A percentile compares a stretch with the other conserved stretches of the same genome.
phyloP scores from a whole-genome alignment of 2,113 vertebrate genomes.

The Sinocyclocheilus anophthalmus region DNA sequence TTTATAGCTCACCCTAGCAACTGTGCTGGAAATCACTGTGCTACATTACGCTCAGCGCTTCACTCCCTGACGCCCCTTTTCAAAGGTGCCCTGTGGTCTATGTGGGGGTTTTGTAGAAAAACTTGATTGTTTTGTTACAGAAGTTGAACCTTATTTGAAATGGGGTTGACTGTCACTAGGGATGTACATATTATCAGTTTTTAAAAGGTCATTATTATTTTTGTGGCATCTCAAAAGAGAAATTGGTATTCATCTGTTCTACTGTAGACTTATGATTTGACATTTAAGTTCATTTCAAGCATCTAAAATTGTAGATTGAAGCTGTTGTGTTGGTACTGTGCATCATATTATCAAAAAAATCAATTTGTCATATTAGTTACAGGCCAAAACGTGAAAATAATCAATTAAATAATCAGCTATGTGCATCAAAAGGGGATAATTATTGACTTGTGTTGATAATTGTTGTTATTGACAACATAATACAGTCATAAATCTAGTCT shows the following conservation, averaged over 20 bases:
- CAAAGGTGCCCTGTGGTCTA: background rate
- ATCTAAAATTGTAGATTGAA: background rate
- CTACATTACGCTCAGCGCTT: background rate
- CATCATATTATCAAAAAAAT: background rate
- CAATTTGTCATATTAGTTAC: background rate
- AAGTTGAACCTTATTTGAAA: background rate
- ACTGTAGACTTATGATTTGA: too few relatives aligned
- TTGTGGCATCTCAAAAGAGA: background rate
- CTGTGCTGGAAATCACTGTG: background rate
- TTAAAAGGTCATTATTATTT: background rate
- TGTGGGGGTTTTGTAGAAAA: background rate
- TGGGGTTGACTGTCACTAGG: background rate
- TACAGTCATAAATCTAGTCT: too few relatives aligned
- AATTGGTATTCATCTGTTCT: background rate
- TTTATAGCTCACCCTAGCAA: constrained; percentile 12
- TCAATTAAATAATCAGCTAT: background rate
- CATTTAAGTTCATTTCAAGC: too few relatives aligned
- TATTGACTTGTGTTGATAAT: background rate
- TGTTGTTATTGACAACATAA: too few relatives aligned
- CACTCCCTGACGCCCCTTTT: background rate
- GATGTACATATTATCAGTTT: background rate
- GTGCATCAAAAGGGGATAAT: background rate
- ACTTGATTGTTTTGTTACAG: background rate
- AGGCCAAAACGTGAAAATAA: background rate
- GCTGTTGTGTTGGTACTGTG: background rate